Evolutionary conservation across 2,113 vertebrate genomes (phyloP).

Genomic region (Myxocyprinus asiaticus): DNA sequence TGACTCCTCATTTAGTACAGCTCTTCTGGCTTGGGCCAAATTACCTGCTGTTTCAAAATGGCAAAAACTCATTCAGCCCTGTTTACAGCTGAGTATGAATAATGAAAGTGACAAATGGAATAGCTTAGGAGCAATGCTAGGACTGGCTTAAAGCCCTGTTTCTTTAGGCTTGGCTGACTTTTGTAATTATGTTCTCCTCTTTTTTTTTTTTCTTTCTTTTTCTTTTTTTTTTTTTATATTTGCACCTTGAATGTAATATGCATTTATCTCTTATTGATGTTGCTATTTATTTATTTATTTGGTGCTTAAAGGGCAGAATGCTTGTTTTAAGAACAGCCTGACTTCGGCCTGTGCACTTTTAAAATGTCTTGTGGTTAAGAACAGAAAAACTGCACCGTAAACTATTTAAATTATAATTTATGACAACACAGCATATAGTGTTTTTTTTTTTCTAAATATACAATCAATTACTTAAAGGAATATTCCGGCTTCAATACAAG

Average conservation of each 20-base stretch:
- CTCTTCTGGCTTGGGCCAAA: conserved; percentile 42
- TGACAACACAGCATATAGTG: too few species aligned
- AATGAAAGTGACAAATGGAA: conserved; percentile 75
- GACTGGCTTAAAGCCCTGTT: conserved; percentile 73
- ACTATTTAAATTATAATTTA: too few species aligned
- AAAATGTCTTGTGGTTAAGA: too few species aligned
- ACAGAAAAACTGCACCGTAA: too few species aligned
- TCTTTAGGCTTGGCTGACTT: conserved; percentile 77
- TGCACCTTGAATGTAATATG: conserved; percentile 18
- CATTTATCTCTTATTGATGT: not conserved
- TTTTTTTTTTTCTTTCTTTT: conserved; percentile 17
- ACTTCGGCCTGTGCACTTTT: too few species aligned
- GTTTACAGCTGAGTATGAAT: conserved; percentile 73
- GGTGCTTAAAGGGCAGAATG: conserved; percentile 1
- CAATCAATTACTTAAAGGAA: too few species aligned
- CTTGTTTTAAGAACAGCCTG: not conserved
- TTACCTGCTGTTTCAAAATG: conserved; percentile 62
- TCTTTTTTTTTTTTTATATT: not conserved
- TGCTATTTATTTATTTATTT: too few species aligned
- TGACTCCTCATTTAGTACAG: conserved; percentile 43
- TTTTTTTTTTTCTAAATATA: too few species aligned
- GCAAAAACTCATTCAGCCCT: conserved; percentile 69
- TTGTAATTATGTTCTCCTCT: conserved; percentile 74
- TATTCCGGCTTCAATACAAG: too few species aligned
- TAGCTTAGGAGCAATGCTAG: conserved; percentile 68